Conservation (phyloP, 2,113 vertebrate genomes). For the Thermophis baileyi region DNA sequence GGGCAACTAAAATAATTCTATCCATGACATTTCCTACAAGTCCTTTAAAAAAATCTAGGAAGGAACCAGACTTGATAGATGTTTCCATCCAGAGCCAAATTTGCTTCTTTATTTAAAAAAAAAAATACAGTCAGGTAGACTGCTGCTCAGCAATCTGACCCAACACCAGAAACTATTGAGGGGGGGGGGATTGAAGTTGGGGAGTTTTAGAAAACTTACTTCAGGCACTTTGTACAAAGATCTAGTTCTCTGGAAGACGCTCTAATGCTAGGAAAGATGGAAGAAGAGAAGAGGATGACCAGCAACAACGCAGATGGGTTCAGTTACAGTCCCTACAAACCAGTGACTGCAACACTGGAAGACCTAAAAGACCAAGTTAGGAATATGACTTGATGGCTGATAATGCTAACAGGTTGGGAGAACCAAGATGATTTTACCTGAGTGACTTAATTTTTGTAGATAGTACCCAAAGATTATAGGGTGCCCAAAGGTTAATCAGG, state of each 20-base stretch:
- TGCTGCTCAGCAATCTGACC: neutral
- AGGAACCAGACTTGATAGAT: neutral
- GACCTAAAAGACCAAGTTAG: neutral
- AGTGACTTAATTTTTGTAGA: neutral
- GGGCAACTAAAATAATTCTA: slow-evolving; percentile 14
- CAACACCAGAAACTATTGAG: neutral
- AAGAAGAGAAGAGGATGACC: neutral
- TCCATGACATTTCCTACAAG: neutral
- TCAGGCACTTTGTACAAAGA: neutral
- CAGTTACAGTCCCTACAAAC: neutral
- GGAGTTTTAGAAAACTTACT: neutral
- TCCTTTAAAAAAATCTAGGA: neutral
- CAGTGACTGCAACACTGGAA: neutral
- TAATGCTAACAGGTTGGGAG: neutral
- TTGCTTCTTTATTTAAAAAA: neutral
- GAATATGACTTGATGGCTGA: neutral
- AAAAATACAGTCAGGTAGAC: neutral
- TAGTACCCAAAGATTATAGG: neutral
- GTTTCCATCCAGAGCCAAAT: neutral
- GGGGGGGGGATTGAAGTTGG: neutral
- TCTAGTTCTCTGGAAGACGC: neutral
- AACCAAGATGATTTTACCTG: neutral
- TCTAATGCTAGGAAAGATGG: neutral
- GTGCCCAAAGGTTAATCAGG: neutral
- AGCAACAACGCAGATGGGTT: neutral